A percentile compares a stretch with the other conserved stretches of the same genome.
Evolutionary conservation across 2,888 invertebrate species (phyloP).

Genomic region (Cheilosia variabilis): DNA sequence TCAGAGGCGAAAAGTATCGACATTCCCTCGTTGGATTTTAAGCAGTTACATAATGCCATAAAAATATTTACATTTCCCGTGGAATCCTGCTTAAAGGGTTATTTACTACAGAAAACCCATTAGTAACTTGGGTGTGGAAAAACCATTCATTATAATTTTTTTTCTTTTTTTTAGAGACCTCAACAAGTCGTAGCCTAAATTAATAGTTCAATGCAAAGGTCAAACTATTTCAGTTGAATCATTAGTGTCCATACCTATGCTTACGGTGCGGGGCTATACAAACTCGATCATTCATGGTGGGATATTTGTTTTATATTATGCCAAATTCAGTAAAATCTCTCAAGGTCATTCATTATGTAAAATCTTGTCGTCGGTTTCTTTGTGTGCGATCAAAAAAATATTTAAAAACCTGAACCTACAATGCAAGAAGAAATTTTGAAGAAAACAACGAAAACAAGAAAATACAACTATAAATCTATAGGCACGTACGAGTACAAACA

Average conservation of each 20-base stretch:
- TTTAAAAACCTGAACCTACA: not conserved
- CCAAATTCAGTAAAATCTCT: not conserved
- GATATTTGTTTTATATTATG: not conserved
- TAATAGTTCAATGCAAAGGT: not conserved
- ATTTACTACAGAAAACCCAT: too few relatives aligned
- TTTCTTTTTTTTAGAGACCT: too few relatives aligned
- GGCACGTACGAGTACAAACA: too few relatives aligned
- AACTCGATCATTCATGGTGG: conserved; percentile 1
- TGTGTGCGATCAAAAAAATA: not conserved
- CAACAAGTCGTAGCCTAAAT: too few relatives aligned
- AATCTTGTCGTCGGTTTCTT: not conserved
- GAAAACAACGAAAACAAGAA: not conserved
- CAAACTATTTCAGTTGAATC: not conserved
- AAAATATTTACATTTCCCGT: too few relatives aligned
- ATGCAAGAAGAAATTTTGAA: not conserved
- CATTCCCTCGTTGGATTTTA: too few relatives aligned
- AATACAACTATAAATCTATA: not conserved
- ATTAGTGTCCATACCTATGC: not conserved
- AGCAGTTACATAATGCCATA: too few relatives aligned
- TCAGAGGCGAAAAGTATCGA: too few relatives aligned
- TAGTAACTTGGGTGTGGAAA: too few relatives aligned
- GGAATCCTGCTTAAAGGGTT: too few relatives aligned
- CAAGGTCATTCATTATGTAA: conserved; percentile 8
- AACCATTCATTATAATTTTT: too few relatives aligned
- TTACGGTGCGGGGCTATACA: not conserved